Evolutionary conservation across 1,140 invertebrate genomes (phyloP).

Genomic region (Drosophila setifemur): DNA sequence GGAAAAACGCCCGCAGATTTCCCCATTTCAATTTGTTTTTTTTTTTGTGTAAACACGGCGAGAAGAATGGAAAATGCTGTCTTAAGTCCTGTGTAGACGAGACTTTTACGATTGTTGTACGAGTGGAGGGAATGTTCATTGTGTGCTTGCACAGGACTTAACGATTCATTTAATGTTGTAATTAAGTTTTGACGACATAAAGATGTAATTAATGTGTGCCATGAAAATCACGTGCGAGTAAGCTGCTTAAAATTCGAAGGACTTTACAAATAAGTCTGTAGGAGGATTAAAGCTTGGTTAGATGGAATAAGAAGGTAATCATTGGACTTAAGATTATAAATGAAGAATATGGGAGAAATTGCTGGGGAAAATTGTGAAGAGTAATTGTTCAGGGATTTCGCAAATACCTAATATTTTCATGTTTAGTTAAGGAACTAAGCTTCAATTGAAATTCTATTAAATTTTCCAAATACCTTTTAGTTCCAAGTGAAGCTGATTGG

Average conservation of each 20-base stretch:
- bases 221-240: conserved; percentile 45
- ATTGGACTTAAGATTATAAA: too few species aligned
- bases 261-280: not conserved
- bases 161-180: conserved; percentile 54
- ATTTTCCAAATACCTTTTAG: too few species aligned
- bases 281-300: conserved; percentile 11
- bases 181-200: conserved; percentile 38
- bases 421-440: too few species aligned
- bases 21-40: conserved; percentile 51
- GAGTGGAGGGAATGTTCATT: conserved; percentile 41
- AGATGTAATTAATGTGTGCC: conserved; percentile 44
- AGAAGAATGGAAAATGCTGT: not conserved
- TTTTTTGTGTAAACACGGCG: conserved; percentile 14
- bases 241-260: conserved; percentile 43
- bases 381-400: too few species aligned
- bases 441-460: too few species aligned
- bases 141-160: conserved; percentile 12
- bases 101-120: conserved; percentile 43
- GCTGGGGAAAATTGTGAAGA: too few species aligned
- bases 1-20: not conserved
- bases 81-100: conserved; percentile 18
- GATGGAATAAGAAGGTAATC: too few species aligned
- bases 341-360: too few species aligned
- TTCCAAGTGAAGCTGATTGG: too few species aligned
- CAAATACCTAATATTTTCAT: too few species aligned